Percentiles rank a stretch among this genome's conserved stretches.
These are phyloP conservation scores for Accipiter virgatus DNA, from an alignment of 2,113 vertebrate species.

Conservation along the genomic window DNA sequence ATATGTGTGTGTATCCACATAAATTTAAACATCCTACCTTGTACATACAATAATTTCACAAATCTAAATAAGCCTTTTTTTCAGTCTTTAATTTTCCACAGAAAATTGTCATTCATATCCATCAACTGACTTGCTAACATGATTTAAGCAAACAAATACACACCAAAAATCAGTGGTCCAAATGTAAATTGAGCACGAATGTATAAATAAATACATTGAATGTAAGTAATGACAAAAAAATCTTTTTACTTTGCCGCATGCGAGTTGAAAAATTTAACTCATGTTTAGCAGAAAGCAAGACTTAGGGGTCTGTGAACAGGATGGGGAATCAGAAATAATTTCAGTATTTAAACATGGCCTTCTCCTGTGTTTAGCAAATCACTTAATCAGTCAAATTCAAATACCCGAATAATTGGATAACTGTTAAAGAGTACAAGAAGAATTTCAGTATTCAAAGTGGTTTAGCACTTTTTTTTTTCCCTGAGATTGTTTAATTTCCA, in stretches of 20 bases:
- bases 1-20: background rate
- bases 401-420: background rate
- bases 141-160: background rate
- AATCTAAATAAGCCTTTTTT: background rate
- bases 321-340: background rate
- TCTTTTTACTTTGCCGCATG: accelerated
- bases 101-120: background rate
- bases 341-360: background rate
- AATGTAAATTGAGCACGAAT: background rate
- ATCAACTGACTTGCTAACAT: background rate
- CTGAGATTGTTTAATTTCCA: background rate
- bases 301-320: background rate
- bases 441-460: background rate
- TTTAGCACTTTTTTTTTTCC: background rate
- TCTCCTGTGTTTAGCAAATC: background rate
- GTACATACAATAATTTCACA: background rate
- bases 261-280: background rate
- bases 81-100: background rate
- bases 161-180: background rate
- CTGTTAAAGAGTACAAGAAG: background rate
- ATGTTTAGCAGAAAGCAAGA: background rate
- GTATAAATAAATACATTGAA: background rate
- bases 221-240: background rate
- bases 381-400: background rate
- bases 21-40: background rate